Percentiles rank a stretch among this genome's conserved stretches.
Conservation (phyloP, 2,797 vertebrate species). For the Rousettus madagascariensis region DNA sequence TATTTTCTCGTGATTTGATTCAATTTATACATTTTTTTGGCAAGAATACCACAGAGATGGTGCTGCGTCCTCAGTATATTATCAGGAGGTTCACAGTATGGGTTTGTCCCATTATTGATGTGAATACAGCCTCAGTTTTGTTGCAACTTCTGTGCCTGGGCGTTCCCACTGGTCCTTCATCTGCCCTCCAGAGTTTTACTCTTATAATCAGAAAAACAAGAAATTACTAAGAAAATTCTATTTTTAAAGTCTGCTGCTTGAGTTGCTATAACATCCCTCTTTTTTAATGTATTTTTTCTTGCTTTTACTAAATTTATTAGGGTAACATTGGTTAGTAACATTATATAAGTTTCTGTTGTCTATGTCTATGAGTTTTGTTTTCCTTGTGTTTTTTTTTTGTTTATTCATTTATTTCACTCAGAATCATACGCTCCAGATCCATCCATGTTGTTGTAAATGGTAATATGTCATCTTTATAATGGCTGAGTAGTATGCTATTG, state of each 20-base stretch:
- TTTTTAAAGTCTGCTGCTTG: background rate
- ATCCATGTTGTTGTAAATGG: background rate
- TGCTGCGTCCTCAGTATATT: background rate
- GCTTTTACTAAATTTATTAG: background rate
- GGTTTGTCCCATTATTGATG: constrained; percentile 8
- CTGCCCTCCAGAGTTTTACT: background rate
- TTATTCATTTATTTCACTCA: background rate
- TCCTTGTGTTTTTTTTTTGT: too few relatives aligned
- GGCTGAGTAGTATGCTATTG: too few relatives aligned
- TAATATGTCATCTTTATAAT: too few relatives aligned
- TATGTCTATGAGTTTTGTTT: background rate
- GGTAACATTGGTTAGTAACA: background rate
- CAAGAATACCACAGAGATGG: background rate
- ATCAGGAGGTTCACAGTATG: background rate
- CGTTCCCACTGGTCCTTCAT: too few relatives aligned
- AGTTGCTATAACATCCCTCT: background rate
- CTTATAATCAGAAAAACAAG: constrained; percentile 25
- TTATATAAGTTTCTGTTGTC: background rate
- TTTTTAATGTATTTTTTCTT: background rate
- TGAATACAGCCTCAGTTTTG: background rate
- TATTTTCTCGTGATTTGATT: constrained; percentile 7
- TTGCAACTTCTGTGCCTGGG: too few relatives aligned
- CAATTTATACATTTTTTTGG: background rate
- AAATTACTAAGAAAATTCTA: background rate
- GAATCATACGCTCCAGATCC: background rate